Base-by-base conservation (phyloP, 2,113 vertebrate genomes). In the Zosterops borbonicus region DNA sequence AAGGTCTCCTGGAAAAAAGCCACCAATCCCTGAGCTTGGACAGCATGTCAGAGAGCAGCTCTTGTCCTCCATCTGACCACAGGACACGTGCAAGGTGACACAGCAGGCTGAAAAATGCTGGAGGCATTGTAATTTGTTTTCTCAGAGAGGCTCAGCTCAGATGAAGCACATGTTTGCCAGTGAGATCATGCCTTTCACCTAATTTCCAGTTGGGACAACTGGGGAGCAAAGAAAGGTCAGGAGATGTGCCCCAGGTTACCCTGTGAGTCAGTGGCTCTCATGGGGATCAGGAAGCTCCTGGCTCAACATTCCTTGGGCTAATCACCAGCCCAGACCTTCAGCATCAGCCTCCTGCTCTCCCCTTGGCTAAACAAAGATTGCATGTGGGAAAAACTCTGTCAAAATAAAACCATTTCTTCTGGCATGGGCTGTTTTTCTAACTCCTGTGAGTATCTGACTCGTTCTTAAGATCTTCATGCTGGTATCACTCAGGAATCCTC, bases 171-270 rank as follows among this genome's bases (percentile, higher is more conserved):
- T 96, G 90, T 94, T 95, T 96, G 90, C 91, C 94, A 94, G 76
- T 93, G 94, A 96, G 58, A 71, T 96, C 90, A 96, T 94, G 74
- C 89, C 94, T 98, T 95, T 95, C 92, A 95, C 94, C 93, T 94
- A 33, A 94, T 96, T 97, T 97, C 96, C 97, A 96, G 81, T 2
- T 80, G 86, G 79, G 81, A 97, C 91, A 87, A 92, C 42, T 86
- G 78, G 95, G 87, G 92, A 96, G 63, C 90, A 97, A 50, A 88
- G 85, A 83, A 88, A 97, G 84, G 87, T 91, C 87, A 95, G 70
- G 76, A 91, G 79, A 86, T 92, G 95, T 86, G 92, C 83, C 73
- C 95, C 92, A 78, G 69, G 87, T 91, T 96, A 83, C 71, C 79
- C 86, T 28, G 16, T 84, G 91, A 97, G 94, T 96, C 95, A 97